Conservation (phyloP, 2,888 invertebrate genomes). For the Pseudococcus viburni region DNA sequence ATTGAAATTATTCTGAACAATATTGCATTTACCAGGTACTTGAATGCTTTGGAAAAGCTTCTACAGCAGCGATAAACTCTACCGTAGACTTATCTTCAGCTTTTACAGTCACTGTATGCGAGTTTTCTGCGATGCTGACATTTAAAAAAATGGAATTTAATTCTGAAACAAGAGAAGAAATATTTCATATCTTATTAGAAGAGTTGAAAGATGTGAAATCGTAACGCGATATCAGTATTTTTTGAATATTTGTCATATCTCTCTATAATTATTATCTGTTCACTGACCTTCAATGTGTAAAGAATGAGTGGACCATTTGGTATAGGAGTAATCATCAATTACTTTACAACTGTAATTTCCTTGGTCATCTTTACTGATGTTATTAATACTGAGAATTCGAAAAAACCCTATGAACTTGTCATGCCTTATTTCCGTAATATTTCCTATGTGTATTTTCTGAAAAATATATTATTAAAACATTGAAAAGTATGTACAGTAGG, state of each 20-base stretch:
- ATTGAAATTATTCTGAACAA: too few relatives aligned
- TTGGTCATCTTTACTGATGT: not conserved
- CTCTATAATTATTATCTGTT: not conserved
- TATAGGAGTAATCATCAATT: not conserved
- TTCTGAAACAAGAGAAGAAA: not conserved
- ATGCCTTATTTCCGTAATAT: not conserved
- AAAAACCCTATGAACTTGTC: not conserved
- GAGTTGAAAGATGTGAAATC: too few relatives aligned
- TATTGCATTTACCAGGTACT: conserved; percentile 77
- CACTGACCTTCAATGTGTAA: not conserved
- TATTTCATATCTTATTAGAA: too few relatives aligned
- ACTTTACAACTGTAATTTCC: not conserved
- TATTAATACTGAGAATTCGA: not conserved
- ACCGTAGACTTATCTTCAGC: not conserved
- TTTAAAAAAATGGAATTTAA: not conserved
- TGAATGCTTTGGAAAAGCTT: conserved; percentile 83
- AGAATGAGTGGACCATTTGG: not conserved
- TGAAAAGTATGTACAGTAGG: too few relatives aligned
- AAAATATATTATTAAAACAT: not conserved
- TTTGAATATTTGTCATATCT: too few relatives aligned
- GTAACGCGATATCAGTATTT: too few relatives aligned
- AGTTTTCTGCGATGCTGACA: conserved; percentile 76
- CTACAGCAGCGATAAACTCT: conserved; percentile 82
- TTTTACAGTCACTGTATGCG: conserved; percentile 78
- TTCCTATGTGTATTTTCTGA: not conserved